A percentile compares a stretch with the other conserved stretches of the same genome.
Conservation (phyloP, 2,888 invertebrate species). For the Heterodera filipjevi region DNA sequence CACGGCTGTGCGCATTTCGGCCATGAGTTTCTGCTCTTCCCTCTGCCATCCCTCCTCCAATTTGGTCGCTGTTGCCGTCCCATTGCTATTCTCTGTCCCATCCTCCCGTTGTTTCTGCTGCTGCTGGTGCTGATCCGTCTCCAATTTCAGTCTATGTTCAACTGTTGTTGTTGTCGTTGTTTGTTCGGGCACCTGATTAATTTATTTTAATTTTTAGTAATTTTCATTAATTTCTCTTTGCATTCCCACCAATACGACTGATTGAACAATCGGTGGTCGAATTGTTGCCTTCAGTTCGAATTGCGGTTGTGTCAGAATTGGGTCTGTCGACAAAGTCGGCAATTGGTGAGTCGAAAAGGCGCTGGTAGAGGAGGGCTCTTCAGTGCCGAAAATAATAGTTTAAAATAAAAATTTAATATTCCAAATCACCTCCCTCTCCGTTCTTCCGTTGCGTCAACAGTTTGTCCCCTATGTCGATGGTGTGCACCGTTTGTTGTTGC, state of each 20-base stretch:
- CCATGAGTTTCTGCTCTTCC: conserved; percentile 19
- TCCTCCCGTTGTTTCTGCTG: neutral
- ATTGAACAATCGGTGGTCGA: conserved; percentile 2
- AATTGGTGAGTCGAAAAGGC: neutral
- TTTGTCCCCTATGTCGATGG: neutral
- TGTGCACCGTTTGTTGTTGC: neutral
- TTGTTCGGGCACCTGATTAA: conserved; percentile 5
- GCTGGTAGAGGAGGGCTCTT: neutral
- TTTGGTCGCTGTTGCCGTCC: neutral
- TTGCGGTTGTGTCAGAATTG: neutral
- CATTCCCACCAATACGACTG: neutral
- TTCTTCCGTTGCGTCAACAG: neutral
- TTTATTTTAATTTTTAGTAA: neutral
- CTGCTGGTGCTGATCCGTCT: neutral
- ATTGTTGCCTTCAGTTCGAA: neutral
- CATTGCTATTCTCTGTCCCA: neutral
- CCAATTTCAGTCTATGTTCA: neutral
- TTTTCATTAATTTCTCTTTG: no score
- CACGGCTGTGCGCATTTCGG: conserved; percentile 21
- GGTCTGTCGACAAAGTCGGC: neutral
- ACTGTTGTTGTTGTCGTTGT: neutral
- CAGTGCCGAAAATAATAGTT: neutral
- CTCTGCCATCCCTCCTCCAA: neutral
- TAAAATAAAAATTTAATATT: neutral
- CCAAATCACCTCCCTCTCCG: neutral